Evolutionary conservation across 2,797 vertebrate species (phyloP).

Genomic region (Glossophaga mutica): DNA sequence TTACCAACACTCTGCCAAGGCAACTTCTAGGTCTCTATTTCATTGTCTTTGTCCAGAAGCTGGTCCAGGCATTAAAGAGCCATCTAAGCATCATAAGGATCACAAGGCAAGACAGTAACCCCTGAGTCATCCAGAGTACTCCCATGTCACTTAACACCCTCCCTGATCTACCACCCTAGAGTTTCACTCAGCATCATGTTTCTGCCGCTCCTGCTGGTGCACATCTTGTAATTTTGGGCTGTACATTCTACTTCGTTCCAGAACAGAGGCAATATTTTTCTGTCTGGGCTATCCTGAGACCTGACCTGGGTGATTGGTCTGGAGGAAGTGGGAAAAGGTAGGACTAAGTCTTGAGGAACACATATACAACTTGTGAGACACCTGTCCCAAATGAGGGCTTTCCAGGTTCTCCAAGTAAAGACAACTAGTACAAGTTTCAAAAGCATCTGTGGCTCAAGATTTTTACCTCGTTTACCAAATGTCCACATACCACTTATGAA

Average conservation of each 20-base stretch:
- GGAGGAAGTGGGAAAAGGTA: neutral
- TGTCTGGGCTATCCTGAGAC: neutral
- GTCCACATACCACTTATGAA: neutral
- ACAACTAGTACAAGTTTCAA: neutral
- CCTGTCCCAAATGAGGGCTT: neutral
- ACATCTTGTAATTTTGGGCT: neutral
- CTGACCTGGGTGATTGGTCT: neutral
- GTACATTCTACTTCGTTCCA: neutral
- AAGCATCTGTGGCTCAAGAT: neutral
- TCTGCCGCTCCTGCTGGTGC: neutral
- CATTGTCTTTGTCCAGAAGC: neutral
- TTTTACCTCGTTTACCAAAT: neutral
- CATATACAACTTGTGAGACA: neutral
- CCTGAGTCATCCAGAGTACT: neutral
- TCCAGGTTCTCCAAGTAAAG: neutral
- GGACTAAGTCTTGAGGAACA: neutral
- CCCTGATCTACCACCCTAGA: too few species aligned
- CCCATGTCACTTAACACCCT: neutral
- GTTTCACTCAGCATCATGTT: neutral
- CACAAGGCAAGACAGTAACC: neutral
- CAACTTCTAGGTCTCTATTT: neutral
- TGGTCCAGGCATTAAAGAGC: neutral
- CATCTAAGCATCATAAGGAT: neutral
- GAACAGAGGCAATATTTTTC: neutral
- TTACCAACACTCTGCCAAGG: neutral